Evolutionary conservation across 92 coral and sea anemone species (phyloP), one percentile per base, ranked within the genome.

Genomic region (Palythoa grandiflora): DNA sequence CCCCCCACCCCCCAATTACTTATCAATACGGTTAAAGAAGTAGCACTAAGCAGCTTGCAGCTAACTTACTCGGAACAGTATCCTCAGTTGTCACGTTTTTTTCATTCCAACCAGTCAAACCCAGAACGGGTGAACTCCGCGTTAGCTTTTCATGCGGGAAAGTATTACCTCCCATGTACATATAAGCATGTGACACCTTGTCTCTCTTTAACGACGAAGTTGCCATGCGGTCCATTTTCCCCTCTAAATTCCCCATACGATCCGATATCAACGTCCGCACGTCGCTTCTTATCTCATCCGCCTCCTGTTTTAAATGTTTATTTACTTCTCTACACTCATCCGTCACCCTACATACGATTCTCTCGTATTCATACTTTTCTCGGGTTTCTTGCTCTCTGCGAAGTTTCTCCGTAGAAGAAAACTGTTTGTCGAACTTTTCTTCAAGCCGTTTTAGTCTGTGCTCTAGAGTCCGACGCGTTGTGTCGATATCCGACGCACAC

Each of bases 401-500:
- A n/a, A 83, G 87, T 77, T 88, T 88, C 38, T 97, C 98, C 5
- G 94, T 73, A n/a, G 91, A 85, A 13, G 94, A 92, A 73, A 92
- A 92, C 83, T 94, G 96, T 57, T 92, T 90, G 83, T 92, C 97
- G 44, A 97, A 91, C 77, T 92, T 94, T 74, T 87, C 84, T 84
- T 97, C 99, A 20, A 97, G 92, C 71, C 96, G 93, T 39, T 92
- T 93, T 63, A 97, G 90, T 61, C 95, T 92, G 89, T 94, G 95
- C 51, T 95, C 97, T 48, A 97, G 96, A 71, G 93, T 90, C 48
- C 98, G 98, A 53, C 98, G 89, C 40, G 99, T 92, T 38, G 96
- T 94, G 91, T 97, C 99, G 77, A 97, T 96, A 60, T 97, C 99
- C 15, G 96, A 92, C 44, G 93, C 94, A 50, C 99, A 97, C 21